Evolutionary conservation across 2,888 invertebrate species (phyloP), one percentile per base, ranked within the genome.

Genomic region (Zygogramma bicolorata): DNA sequence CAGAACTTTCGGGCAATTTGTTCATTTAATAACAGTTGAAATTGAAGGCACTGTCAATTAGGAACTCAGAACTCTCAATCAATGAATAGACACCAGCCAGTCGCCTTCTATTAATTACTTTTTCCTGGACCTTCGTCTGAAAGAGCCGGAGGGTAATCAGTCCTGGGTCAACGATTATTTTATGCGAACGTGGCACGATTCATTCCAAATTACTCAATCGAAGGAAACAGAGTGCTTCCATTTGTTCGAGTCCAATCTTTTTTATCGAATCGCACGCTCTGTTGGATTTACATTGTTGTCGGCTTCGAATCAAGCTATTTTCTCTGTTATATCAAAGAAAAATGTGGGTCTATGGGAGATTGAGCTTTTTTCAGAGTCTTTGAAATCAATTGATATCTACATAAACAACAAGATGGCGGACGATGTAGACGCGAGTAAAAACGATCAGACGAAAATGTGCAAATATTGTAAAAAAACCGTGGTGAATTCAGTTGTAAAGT

Each of bases 171-270:
- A 53, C 25, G 53, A 53, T 27, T 53, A 53, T 53, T 53, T 53
- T 53, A 53, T 53, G 27, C 53, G 53, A 27, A 27, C 27, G 15
- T 53, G 25, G 13, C 25, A 10, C 53, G 27, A 25, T 22, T n/a
- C 53, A 22, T 25, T n/a, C 25, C 6, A 53, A 53, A 53, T 53
- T 25, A 53, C 53, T 53, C 53, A 53, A n/a, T 53, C n/a, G n/a
- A 27, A 53, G 22, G 4, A 6, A 25, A 53, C 53, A 25, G n/a
- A 53, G 53, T 53, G n/a, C 53, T 53, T 53, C 27, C 46, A 46
- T 46, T n/a, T 27, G n/a, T 53, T 53, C 53, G n/a, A 53, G 8
- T 4, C 13, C 13, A 53, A n/a, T 10, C 22, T 27, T 27, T 42
- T 53, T 27, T 15, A 53, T 53, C n/a, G 27, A 53, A 53, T 53